Conservation (phyloP, 2,113 vertebrate species). For the Rhinolophus sinicus region DNA sequence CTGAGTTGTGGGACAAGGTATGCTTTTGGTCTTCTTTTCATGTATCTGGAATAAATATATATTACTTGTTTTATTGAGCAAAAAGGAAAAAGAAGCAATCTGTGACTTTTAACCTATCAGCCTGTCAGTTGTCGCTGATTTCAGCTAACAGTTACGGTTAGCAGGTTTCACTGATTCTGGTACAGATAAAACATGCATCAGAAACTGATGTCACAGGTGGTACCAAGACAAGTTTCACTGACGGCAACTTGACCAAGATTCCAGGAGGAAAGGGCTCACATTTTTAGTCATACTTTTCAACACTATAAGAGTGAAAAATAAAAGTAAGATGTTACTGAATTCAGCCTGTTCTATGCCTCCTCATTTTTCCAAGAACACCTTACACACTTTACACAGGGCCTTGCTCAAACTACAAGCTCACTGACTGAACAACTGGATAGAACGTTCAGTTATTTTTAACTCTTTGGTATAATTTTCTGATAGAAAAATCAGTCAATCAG, state of each 20-base stretch:
- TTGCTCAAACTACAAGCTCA: slow-evolving; percentile 13
- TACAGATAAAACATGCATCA: not conserved
- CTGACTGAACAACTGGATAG: not conserved
- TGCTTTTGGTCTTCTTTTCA: slow-evolving; percentile 41
- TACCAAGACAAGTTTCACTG: not conserved
- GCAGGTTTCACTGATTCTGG: not conserved
- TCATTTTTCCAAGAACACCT: not conserved
- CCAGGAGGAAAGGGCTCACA: not conserved
- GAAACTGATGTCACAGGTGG: not conserved
- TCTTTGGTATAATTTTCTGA: slow-evolving; percentile 2
- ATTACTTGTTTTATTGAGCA: not conserved
- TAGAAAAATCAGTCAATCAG: slow-evolving; percentile 19
- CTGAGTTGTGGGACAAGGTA: not conserved
- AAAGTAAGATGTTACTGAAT: not conserved
- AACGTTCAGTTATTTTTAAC: slow-evolving; percentile 12
- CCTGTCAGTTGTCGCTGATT: not conserved
- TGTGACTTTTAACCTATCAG: not conserved
- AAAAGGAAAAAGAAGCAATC: not conserved
- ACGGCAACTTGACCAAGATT: not conserved
- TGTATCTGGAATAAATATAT: not conserved
- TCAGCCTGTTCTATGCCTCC: not conserved
- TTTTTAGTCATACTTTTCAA: slow-evolving; percentile 5
- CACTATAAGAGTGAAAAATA: not conserved
- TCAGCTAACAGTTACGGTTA: not conserved
- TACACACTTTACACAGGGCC: not conserved